Conservation (phyloP, 2,888 invertebrate genomes). For the Zele albiditarsus region DNA sequence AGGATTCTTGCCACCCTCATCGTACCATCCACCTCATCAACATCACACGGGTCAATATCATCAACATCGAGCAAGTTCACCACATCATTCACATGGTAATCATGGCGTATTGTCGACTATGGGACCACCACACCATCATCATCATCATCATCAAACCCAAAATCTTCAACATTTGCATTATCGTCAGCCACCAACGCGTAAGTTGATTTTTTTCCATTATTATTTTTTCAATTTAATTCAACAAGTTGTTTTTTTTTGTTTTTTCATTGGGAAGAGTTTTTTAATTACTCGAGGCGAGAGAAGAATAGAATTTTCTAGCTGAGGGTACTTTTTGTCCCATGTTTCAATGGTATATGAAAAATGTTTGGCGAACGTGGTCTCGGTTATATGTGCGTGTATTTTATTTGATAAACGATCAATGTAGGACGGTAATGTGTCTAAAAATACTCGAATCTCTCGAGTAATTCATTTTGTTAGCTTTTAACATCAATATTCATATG, state of each 20-base stretch:
- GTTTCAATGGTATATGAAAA: no score
- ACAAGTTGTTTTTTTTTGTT: conserved; percentile 6
- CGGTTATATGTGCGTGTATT: not conserved
- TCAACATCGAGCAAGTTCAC: conserved; percentile 68
- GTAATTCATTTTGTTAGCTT: not conserved
- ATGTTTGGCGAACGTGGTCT: not conserved
- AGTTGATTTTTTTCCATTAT: conserved; percentile 52
- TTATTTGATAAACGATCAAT: conserved; percentile 15
- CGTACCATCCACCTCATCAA: conserved; percentile 65
- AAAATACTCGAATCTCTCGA: not conserved
- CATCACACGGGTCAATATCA: conserved; percentile 69
- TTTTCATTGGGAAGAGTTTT: not conserved
- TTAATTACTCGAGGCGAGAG: no score
- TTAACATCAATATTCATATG: not conserved
- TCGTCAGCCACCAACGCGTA: conserved; percentile 69
- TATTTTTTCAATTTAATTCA: not conserved
- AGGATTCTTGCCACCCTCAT: conserved; percentile 68
- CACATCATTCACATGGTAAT: conserved; percentile 66
- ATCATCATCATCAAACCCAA: conserved; percentile 65
- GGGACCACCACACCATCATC: conserved; percentile 70
- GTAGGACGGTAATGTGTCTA: conserved; percentile 23
- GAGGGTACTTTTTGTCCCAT: no score
- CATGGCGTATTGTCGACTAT: conserved; percentile 68
- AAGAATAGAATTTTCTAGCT: no score
- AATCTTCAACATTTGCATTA: conserved; percentile 70